Evolutionary conservation across 2,797 vertebrate genomes (phyloP).

Genomic region (Sphenodon punctatus): DNA sequence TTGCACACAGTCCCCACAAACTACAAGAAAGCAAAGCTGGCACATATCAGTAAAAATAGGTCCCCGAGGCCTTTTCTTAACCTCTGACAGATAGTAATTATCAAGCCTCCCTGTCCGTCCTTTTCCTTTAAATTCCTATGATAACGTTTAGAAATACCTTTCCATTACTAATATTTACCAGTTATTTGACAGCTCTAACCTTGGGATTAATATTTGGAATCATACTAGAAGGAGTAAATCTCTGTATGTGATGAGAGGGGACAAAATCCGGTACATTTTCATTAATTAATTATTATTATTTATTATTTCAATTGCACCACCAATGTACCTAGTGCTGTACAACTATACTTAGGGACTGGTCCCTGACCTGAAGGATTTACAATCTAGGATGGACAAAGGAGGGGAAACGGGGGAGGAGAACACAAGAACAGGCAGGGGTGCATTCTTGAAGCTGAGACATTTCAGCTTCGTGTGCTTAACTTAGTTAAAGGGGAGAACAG

Average conservation of each 20-base stretch:
- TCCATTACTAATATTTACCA: not conserved
- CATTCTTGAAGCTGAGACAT: too few species aligned
- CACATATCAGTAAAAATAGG: not conserved
- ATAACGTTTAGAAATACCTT: not conserved
- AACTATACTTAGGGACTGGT: too few species aligned
- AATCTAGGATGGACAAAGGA: too few species aligned
- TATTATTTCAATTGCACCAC: too few species aligned
- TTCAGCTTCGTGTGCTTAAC: too few species aligned
- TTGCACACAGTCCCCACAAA: not conserved
- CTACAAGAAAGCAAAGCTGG: slow-evolving; percentile 1
- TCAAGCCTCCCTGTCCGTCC: not conserved
- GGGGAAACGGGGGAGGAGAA: too few species aligned
- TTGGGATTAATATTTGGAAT: not conserved
- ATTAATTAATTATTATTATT: too few species aligned
- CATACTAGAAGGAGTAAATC: not conserved
- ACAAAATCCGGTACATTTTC: too few species aligned
- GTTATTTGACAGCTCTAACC: not conserved
- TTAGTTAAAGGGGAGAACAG: too few species aligned
- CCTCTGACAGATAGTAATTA: not conserved
- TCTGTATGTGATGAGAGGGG: not conserved
- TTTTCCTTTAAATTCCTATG: not conserved
- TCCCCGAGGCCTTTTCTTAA: not conserved
- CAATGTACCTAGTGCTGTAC: too few species aligned
- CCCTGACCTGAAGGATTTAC: too few species aligned
- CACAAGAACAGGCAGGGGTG: too few species aligned